Conservation (phyloP, 2,888 invertebrate genomes). For the Buathra laborator region DNA sequence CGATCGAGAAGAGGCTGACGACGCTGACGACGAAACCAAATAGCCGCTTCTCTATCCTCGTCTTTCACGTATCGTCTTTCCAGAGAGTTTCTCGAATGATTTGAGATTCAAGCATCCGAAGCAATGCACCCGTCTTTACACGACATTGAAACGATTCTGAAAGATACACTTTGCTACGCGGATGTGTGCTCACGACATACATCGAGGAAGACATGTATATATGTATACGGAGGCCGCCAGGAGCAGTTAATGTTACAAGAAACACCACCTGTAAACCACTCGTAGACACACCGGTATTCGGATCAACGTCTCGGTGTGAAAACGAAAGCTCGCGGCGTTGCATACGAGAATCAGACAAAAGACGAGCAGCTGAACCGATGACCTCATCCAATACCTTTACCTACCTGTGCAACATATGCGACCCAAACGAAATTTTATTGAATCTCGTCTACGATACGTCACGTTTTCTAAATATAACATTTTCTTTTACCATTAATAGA, state of each 20-base stretch:
- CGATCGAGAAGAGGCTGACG: conserved; percentile 11
- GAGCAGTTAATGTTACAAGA: neutral
- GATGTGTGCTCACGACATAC: neutral
- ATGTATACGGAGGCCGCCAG: neutral
- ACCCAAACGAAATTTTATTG: too few species aligned
- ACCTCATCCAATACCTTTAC: conserved; percentile 63
- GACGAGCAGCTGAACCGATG: conserved; percentile 72
- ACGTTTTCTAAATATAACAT: neutral
- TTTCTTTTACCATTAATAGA: too few species aligned
- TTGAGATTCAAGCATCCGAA: conserved; percentile 37
- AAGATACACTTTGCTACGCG: neutral
- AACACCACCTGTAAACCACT: conserved; percentile 15
- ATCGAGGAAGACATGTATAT: neutral
- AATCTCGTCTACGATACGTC: neutral
- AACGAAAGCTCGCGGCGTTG: conserved; percentile 15
- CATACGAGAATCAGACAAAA: conserved; percentile 55
- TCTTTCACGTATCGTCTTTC: conserved; percentile 20
- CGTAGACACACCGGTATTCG: neutral
- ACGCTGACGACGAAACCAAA: conserved; percentile 31
- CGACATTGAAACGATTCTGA: conserved; percentile 4
- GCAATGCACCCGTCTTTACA: conserved; percentile 7
- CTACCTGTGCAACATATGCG: conserved; percentile 28
- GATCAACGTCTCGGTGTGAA: conserved; percentile 12
- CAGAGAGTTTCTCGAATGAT: conserved; percentile 38
- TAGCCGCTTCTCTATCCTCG: conserved; percentile 55